Evolutionary conservation across 2,797 vertebrate genomes (phyloP), one percentile per base, ranked within the genome.

Genomic region (Nyctibius grandis): DNA sequence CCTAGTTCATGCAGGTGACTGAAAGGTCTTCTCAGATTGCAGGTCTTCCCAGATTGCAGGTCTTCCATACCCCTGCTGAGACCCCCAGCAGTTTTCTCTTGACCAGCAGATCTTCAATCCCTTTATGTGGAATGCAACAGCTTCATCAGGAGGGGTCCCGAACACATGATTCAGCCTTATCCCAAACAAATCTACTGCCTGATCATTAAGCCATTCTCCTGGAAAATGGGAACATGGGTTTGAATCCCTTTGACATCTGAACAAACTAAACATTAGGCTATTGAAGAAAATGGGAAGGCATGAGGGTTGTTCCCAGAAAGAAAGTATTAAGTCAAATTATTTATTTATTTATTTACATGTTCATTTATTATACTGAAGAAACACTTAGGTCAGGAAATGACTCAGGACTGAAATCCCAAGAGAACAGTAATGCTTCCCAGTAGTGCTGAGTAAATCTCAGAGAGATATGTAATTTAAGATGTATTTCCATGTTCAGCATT

Each of bases 401-500:
- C 26, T 75, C 50, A 12, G 42, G 72, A 56, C 48, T 83, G 44
- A 85, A 92, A 83, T 75, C 89, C 72, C 73, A 64, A 67, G 72
- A 85, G 85, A 67, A 81, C 44, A 11, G 40, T n/a, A 78, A 73
- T 67, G 18, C 34, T 87, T 92, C 72, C 81, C 75, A 78, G 54
- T 57, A 68, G 69, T 91, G 79, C 93, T 90, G 89, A 96, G 21
- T 69, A 91, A 90, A 90, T 84, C 74, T 92, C 75, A 73, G 8
- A 69, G 34, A 93, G 36, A 67, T 34, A 70, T 18, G 19, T 70
- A 91, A 92, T 88, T 91, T 82, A 87, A 89, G 51, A 75, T 34
- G 50, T 57, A 72, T 47, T 88, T 81, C 82, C 84, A 29, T 61
- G 69, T 91, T 93, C 93, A 94, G 88, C 57, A 81, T 81, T 91